phyloP scores from a whole-genome alignment of 2,797 vertebrate species.

The Alauda arvensis region DNA sequence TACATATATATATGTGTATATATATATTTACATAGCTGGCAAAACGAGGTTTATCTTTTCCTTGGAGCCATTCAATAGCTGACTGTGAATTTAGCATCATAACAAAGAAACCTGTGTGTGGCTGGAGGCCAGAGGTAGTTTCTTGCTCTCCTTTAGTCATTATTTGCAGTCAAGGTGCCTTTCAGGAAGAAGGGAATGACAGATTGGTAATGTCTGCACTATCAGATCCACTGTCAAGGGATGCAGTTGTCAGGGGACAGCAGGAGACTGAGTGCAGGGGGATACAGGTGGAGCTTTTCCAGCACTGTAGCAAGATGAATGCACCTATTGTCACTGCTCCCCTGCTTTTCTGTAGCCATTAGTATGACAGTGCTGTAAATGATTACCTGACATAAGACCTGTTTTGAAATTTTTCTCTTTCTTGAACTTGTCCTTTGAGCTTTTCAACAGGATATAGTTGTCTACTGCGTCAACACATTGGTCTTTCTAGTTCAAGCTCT shows the following conservation, averaged over 20 bases:
- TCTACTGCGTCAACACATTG: conserved; percentile 27
- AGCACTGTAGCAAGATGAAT: conserved; percentile 71
- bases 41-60: neutral
- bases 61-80: neutral
- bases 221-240: conserved; percentile 58
- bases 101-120: conserved; percentile 5
- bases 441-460: conserved; percentile 46
- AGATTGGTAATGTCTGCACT: conserved; percentile 50
- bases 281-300: conserved; percentile 68
- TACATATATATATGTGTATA: fast-evolving
- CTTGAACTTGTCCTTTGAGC: conserved; percentile 61
- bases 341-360: conserved; percentile 70
- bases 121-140: neutral
- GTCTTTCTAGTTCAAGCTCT: conserved; percentile 45
- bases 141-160: conserved; percentile 50
- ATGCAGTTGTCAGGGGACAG: conserved; percentile 56
- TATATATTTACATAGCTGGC: neutral
- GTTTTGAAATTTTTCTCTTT: conserved; percentile 63
- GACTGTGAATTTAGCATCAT: neutral
- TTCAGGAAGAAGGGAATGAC: conserved; percentile 74
- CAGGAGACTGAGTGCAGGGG: conserved; percentile 67
- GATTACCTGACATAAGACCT: conserved; percentile 70
- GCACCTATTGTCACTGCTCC: conserved; percentile 66
- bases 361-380: conserved; percentile 71
- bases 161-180: conserved; percentile 76